A percentile compares a stretch with the other conserved stretches of the same genome.
phyloP scores from a whole-genome alignment of 2,113 vertebrate genomes.

The Hemiscyllium ocellatum region DNA sequence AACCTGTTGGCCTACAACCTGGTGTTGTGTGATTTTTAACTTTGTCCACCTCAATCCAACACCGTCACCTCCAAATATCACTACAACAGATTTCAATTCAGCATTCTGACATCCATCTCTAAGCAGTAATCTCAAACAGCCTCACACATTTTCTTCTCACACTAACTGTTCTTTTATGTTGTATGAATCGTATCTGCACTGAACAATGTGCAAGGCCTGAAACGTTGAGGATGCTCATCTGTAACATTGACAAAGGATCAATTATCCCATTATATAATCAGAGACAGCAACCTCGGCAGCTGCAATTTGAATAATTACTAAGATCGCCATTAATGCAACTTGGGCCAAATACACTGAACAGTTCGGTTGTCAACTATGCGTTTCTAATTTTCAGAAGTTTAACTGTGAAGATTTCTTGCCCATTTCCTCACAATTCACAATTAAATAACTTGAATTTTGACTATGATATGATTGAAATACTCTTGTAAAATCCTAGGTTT shows the following conservation, averaged over 20 bases:
- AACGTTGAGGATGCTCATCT: background rate
- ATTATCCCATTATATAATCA: background rate
- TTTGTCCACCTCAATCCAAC: no score
- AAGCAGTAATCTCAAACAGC: background rate
- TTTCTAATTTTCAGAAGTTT: background rate
- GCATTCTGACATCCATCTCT: background rate
- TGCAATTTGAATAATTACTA: background rate
- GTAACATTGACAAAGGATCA: background rate
- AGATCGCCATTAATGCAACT: background rate
- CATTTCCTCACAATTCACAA: background rate
- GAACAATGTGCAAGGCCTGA: background rate
- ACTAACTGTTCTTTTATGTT: background rate
- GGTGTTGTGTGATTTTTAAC: no score
- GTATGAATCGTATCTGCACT: background rate
- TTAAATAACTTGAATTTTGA: background rate
- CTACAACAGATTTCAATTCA: background rate
- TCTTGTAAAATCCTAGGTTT: background rate
- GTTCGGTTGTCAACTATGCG: background rate
- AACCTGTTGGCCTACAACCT: no score
- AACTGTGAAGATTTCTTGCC: background rate
- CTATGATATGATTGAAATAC: background rate
- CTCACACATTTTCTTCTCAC: background rate
- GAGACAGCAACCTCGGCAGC: background rate
- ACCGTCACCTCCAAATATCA: no score
- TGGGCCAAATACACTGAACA: background rate